phyloP scores from a whole-genome alignment of 2,797 vertebrate species.

The Sibirionetta formosa region DNA sequence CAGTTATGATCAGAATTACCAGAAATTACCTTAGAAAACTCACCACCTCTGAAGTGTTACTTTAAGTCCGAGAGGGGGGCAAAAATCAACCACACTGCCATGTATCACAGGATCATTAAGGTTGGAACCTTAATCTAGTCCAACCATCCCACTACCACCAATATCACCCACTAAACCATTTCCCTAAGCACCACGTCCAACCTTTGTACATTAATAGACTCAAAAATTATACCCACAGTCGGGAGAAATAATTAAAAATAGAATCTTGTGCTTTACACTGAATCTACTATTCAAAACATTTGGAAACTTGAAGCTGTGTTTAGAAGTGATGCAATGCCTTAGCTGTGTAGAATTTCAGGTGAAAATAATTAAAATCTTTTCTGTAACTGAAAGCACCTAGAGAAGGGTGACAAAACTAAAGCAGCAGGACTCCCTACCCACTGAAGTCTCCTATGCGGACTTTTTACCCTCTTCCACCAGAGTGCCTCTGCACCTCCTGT shows the following conservation, averaged over 20 bases:
- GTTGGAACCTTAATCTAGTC: too few species aligned
- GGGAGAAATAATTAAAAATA: background rate
- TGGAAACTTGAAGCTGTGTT: background rate
- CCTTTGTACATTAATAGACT: background rate
- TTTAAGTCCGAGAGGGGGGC: background rate
- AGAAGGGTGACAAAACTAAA: background rate
- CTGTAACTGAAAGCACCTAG: background rate
- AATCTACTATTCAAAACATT: conserved; percentile 12
- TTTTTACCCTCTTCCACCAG: background rate
- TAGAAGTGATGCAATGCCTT: background rate
- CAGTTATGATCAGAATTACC: background rate
- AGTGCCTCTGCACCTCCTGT: accelerated
- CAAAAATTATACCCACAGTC: background rate
- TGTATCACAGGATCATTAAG: too few species aligned
- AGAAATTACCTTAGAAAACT: background rate
- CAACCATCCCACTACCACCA: too few species aligned
- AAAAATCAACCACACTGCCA: background rate
- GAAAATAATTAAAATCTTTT: background rate
- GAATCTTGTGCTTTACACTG: background rate
- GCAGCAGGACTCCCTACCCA: background rate
- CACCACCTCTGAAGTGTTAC: background rate
- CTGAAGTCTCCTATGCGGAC: background rate
- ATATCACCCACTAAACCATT: too few species aligned
- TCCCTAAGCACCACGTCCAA: too few species aligned
- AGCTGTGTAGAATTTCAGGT: background rate